These are phyloP conservation scores for Himalopsyche tibetana DNA, from an alignment of 2,888 invertebrate genomes.

Conservation along the genomic window DNA sequence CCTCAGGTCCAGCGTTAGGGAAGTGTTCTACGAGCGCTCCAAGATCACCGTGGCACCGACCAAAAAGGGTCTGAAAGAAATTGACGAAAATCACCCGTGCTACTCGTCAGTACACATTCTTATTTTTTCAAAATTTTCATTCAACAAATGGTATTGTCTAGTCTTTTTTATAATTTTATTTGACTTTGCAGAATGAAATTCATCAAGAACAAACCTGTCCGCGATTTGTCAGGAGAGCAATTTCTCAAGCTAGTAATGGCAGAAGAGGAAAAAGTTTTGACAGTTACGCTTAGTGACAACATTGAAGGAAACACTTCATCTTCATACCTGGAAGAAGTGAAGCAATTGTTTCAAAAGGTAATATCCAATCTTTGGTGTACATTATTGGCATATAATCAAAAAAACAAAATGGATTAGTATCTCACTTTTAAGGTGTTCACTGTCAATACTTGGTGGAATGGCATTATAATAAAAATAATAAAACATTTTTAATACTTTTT, in stretches of 20 bases:
- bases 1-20: conserved; percentile 89
- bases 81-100: conserved; percentile 95
- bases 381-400: too few relatives aligned
- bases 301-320: conserved; percentile 87
- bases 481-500: too few relatives aligned
- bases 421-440: too few relatives aligned
- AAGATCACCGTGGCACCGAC: conserved; percentile 90
- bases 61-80: conserved; percentile 93
- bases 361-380: not conserved
- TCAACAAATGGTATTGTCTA: not conserved
- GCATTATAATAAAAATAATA: too few relatives aligned
- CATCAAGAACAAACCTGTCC: conserved; percentile 93
- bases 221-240: conserved; percentile 92
- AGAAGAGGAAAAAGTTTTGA: conserved; percentile 87
- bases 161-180: conserved; percentile 9
- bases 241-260: conserved; percentile 90
- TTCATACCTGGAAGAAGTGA: conserved; percentile 92
- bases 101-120: conserved; percentile 76
- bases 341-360: conserved; percentile 89
- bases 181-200: conserved; percentile 85
- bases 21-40: conserved; percentile 92
- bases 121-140: not conserved
- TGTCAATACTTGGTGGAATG: too few relatives aligned
- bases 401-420: not conserved
- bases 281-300: conserved; percentile 83